Base-by-base conservation (phyloP, 1,140 invertebrate genomes). In the Parasteatoda tepidariorum region DNA sequence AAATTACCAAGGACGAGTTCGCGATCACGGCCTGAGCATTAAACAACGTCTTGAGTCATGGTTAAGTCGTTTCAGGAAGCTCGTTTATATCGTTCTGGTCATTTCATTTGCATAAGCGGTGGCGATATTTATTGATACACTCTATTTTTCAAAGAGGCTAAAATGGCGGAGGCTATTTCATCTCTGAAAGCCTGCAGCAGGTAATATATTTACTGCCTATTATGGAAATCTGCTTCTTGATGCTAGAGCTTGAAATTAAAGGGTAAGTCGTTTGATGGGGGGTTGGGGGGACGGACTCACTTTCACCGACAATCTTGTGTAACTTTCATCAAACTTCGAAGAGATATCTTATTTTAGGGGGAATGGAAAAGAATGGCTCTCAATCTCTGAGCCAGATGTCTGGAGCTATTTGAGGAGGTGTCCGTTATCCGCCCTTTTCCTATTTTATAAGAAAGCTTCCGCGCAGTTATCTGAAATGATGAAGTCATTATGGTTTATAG, bases 91-190 rank as follows among this genome's bases (percentile, higher is more conserved):
- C 30, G 59, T 48, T 24, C 38, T 78, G 74, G 74, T 78, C 74
- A 78, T 78, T 79, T 67, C 66, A 82, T 82, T 82, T 82, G 67
- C 78, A 82, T 82, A 82, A 82, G 78, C 67, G 66, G 48, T 62
- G 31, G 66, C 67, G 64, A 67, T 79, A 79, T 79, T 79, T 79
- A 79, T 66, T 79, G 76, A 79, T 79, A 66, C 31, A 59, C 76
- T 68, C 66, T 68, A 79, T 79, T 79, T 79, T 79, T 79, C 38
- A 79, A 79, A 68, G 62, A 28, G 30, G 22, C 24, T 13, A 34
- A 28, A 28, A 7, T 13, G 26, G 41, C 7, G 41, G 41, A 48
- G 41, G 41, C n/a, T n/a, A n/a, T n/a, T n/a, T n/a, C n/a, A n/a
- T 18, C 9, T 48, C 41, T 48, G 13, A 48, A 48, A n/a, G 64